Conservation (phyloP, 2,113 vertebrate species). For the Salvator merianae region DNA sequence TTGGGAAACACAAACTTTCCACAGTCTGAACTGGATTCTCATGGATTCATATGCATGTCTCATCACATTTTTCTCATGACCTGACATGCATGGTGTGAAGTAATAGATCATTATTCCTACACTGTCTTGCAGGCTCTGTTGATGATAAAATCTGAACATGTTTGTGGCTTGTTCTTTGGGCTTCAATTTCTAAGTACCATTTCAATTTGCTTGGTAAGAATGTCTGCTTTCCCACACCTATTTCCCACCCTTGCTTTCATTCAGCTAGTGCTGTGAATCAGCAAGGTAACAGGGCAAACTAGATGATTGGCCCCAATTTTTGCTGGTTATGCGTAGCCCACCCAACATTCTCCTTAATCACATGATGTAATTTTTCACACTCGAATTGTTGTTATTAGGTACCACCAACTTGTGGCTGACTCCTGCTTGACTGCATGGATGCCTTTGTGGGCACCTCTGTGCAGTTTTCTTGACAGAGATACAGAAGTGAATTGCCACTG, state of each 20-base stretch:
- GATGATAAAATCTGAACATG: not conserved
- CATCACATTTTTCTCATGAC: not conserved
- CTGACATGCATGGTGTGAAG: not conserved
- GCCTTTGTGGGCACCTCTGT: too few relatives aligned
- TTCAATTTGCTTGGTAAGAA: not conserved
- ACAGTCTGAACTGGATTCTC: accelerated
- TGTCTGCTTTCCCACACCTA: too few relatives aligned
- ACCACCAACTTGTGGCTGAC: too few relatives aligned
- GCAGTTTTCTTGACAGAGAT: too few relatives aligned
- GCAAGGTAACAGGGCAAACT: not conserved
- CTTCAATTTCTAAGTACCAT: not conserved
- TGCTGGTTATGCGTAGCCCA: too few relatives aligned
- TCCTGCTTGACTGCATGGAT: too few relatives aligned
- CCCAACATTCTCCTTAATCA: too few relatives aligned
- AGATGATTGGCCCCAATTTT: not conserved
- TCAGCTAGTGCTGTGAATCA: not conserved
- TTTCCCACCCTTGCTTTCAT: not conserved
- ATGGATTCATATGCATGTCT: not conserved
- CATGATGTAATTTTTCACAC: too few relatives aligned
- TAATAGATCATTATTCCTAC: not conserved
- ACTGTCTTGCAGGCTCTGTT: not conserved
- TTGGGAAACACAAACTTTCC: not conserved
- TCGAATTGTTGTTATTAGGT: too few relatives aligned
- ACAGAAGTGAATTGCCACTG: too few relatives aligned
- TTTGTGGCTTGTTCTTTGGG: not conserved